A percentile compares a stretch with the other conserved stretches of the same genome.
These are phyloP conservation scores for Caradrina kadenii DNA, from an alignment of 2,888 invertebrate genomes.

Conservation along the genomic window DNA sequence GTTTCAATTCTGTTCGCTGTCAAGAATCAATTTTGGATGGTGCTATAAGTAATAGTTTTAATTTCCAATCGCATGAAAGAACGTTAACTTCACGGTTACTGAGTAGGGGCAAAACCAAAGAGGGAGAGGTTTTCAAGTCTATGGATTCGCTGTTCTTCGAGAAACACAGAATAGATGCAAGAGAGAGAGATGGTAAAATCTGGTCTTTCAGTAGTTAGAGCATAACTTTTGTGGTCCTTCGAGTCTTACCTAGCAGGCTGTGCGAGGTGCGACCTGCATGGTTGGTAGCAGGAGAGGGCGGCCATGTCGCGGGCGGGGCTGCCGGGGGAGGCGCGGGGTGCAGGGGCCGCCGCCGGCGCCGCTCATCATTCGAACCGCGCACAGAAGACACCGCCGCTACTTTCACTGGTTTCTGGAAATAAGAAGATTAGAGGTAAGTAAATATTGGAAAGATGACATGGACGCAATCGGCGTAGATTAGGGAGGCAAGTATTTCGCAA, in stretches of 20 bases:
- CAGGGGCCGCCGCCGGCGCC: conserved; percentile 69
- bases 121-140: too few relatives aligned
- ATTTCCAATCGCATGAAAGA: neutral
- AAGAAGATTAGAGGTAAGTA: neutral
- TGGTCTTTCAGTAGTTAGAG: neutral
- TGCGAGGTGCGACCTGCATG: conserved; percentile 87
- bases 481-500: too few relatives aligned
- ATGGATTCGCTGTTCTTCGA: too few relatives aligned
- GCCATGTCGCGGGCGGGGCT: conserved; percentile 81
- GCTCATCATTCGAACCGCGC: conserved; percentile 81
- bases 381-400: conserved; percentile 59
- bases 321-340: conserved; percentile 71
- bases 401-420: conserved; percentile 44
- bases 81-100: neutral
- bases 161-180: too few relatives aligned
- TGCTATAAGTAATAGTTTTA: too few relatives aligned
- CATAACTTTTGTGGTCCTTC: neutral
- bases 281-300: conserved; percentile 88
- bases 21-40: too few relatives aligned
- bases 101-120: too few relatives aligned
- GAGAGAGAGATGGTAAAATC: neutral
- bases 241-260: conserved; percentile 85
- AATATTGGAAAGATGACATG: neutral
- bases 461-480: too few relatives aligned
- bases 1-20: too few relatives aligned